Percentiles rank a stretch among this genome's conserved stretches.
phyloP scores from a whole-genome alignment of 2,888 invertebrate species.

The Hirtodrosophila trivittata region DNA sequence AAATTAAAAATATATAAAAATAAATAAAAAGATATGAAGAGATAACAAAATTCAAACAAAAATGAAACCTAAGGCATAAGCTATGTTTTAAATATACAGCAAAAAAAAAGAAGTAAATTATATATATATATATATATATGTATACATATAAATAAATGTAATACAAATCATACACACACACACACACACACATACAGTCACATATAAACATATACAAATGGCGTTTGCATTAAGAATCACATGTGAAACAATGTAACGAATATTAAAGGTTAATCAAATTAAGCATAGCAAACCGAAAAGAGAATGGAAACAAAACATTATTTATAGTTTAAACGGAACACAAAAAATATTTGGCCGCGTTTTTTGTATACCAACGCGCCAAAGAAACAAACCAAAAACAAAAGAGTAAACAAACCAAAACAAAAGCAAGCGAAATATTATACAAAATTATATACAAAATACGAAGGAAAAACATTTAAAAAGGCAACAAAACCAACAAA shows the following conservation, averaged over 20 bases:
- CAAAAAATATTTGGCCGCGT: conserved; percentile 59
- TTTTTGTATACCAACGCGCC: conserved; percentile 72
- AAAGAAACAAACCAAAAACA: conserved; percentile 33
- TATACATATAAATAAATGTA: conserved; percentile 24
- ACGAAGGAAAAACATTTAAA: conserved; percentile 20
- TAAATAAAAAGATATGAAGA: conserved; percentile 13
- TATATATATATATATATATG: conserved; percentile 19
- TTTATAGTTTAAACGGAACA: conserved; percentile 64
- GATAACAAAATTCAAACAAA: conserved; percentile 30
- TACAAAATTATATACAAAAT: conserved; percentile 12
- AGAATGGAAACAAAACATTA: conserved; percentile 37
- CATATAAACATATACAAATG: conserved; percentile 36
- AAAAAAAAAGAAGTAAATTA: conserved; percentile 14
- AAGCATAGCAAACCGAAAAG: conserved; percentile 49
- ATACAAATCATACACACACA: conserved; percentile 40
- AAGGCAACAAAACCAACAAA: conserved; percentile 31
- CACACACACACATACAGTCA: conserved; percentile 31
- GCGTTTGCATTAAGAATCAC: conserved; percentile 59
- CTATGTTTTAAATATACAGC: conserved; percentile 65
- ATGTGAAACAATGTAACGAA: conserved; percentile 71
- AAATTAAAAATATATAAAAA: conserved; percentile 30
- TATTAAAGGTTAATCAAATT: conserved; percentile 73
- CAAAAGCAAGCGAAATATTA: conserved; percentile 11
- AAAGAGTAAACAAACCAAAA: conserved; percentile 11
- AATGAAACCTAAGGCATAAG: conserved; percentile 58